A percentile compares a stretch with the other conserved stretches of the same genome.
Conservation (phyloP, 2,888 invertebrate species). For the Elmis aenea region DNA sequence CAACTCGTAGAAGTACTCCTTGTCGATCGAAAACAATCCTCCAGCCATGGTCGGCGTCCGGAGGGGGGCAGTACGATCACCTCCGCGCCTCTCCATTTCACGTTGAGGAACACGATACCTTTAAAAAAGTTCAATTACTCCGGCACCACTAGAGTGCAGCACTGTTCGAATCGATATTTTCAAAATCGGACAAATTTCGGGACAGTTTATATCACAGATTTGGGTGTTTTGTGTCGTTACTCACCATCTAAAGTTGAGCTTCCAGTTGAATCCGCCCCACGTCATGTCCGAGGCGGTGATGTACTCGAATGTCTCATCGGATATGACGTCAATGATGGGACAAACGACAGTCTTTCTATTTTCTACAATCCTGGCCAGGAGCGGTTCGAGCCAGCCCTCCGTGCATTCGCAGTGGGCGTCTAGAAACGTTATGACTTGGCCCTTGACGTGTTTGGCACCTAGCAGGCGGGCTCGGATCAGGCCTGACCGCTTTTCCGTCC, state of each 20-base stretch:
- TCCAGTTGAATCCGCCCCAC: slow-evolving; percentile 99
- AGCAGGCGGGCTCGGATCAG: slow-evolving; percentile 91
- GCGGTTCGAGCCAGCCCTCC: slow-evolving; percentile 97
- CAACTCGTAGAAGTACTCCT: slow-evolving; percentile 94
- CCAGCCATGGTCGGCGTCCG: slow-evolving; percentile 99
- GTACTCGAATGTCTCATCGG: slow-evolving; percentile 98
- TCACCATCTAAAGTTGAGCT: slow-evolving; percentile 96
- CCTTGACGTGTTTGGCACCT: slow-evolving; percentile 89
- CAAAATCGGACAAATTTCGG: neutral
- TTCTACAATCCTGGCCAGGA: slow-evolving; percentile 85
- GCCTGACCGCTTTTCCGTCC: slow-evolving; percentile 91
- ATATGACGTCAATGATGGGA: slow-evolving; percentile 98
- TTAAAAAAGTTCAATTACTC: slow-evolving; percentile 9
- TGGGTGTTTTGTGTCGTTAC: too few species aligned
- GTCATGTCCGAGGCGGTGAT: slow-evolving; percentile 98
- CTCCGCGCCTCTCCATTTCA: slow-evolving; percentile 89
- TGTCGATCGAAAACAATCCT: slow-evolving; percentile 90
- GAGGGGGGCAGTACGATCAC: slow-evolving; percentile 88
- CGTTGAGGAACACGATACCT: slow-evolving; percentile 97
- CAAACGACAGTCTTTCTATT: slow-evolving; percentile 93
- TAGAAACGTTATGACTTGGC: slow-evolving; percentile 91
- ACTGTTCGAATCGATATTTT: neutral
- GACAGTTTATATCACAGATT: too few species aligned
- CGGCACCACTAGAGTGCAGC: neutral
- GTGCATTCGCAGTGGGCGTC: slow-evolving; percentile 99